Conservation (phyloP, 2,797 vertebrate genomes). For the Lagodon rhomboides region DNA sequence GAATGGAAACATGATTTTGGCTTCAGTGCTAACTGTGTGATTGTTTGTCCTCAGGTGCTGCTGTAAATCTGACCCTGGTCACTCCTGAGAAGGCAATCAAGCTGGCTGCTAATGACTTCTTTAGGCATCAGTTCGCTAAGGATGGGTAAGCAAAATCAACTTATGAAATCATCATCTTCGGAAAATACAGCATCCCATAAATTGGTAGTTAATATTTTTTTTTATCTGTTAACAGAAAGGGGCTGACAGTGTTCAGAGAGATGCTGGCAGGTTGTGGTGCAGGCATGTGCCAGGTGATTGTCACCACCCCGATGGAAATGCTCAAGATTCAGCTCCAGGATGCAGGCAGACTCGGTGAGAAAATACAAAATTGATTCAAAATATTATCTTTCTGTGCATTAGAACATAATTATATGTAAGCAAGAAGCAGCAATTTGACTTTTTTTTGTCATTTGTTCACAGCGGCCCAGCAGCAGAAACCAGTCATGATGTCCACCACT, state of each 20-base stretch:
- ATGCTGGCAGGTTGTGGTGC: conserved; percentile 91
- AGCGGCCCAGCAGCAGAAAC: conserved; percentile 87
- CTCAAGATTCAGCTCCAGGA: conserved; percentile 92
- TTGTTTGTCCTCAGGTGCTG: conserved; percentile 82
- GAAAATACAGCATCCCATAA: rapidly evolving
- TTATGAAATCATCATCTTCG: rapidly evolving
- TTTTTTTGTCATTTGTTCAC: background rate
- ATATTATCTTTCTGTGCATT: too few relatives aligned
- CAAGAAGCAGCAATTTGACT: too few relatives aligned
- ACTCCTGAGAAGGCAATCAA: conserved; percentile 91
- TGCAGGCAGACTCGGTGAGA: conserved; percentile 87
- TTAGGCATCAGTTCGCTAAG: conserved; percentile 84
- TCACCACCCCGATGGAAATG: conserved; percentile 93
- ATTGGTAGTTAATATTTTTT: background rate
- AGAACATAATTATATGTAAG: too few relatives aligned
- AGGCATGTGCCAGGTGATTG: conserved; percentile 89
- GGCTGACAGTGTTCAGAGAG: conserved; percentile 86
- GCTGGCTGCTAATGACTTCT: conserved; percentile 89
- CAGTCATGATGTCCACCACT: conserved; percentile 74
- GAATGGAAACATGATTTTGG: conserved; percentile 18
- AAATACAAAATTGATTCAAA: background rate
- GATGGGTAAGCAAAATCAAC: conserved; percentile 78
- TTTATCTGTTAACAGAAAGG: conserved; percentile 76
- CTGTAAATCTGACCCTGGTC: conserved; percentile 89
- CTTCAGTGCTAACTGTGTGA: conserved; percentile 50